Percentiles rank a stretch among this genome's conserved stretches.
Conservation (phyloP, 2,888 invertebrate genomes). For the Chrysomela aeneicollis region DNA sequence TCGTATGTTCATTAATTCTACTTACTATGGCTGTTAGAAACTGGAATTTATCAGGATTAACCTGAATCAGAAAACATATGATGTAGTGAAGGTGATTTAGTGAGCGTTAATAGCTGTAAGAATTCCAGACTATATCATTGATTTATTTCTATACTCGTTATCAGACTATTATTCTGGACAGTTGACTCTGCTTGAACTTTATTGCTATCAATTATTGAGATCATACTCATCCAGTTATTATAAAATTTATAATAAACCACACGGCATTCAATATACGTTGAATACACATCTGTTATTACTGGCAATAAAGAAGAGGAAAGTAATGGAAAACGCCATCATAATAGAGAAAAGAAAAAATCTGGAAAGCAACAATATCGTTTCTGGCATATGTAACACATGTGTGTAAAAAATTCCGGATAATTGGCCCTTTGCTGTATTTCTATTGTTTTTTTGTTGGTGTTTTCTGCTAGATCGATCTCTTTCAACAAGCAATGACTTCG, state of each 20-base stretch:
- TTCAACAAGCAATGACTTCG: too few relatives aligned
- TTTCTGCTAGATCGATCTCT: too few relatives aligned
- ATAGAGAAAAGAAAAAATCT: too few relatives aligned
- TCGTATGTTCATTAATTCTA: neutral
- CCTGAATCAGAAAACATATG: neutral
- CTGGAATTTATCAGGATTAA: constrained; percentile 1
- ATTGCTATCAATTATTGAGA: too few relatives aligned
- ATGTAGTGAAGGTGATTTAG: neutral
- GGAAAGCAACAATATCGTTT: too few relatives aligned
- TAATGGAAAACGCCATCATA: too few relatives aligned
- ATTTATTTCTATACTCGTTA: neutral
- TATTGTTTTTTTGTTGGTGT: too few relatives aligned
- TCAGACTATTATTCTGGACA: neutral
- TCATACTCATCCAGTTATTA: neutral
- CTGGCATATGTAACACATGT: too few relatives aligned
- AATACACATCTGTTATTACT: too few relatives aligned
- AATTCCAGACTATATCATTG: neutral
- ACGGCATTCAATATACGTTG: neutral
- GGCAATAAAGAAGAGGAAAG: too few relatives aligned
- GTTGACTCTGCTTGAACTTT: neutral
- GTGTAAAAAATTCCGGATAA: too few relatives aligned
- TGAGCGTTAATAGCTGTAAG: neutral
- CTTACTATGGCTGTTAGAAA: neutral
- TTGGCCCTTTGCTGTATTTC: too few relatives aligned
- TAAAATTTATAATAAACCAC: neutral